A percentile compares a stretch with the other conserved stretches of the same genome.
phyloP scores from a whole-genome alignment of 2,888 invertebrate species.

The Dinocampus coccinellae region DNA sequence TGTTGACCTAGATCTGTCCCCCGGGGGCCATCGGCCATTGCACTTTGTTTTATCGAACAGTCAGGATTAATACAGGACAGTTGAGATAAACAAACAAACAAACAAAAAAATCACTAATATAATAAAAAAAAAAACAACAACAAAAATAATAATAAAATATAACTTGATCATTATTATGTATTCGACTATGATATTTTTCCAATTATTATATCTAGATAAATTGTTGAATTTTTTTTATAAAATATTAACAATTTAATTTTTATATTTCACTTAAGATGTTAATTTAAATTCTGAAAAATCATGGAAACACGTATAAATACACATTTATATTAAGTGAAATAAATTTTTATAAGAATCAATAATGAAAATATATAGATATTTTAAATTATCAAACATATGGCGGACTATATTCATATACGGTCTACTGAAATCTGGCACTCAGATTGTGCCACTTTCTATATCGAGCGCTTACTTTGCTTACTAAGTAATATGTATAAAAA shows the following conservation, averaged over 20 bases:
- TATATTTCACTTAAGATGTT: too few species aligned
- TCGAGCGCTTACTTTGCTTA: not conserved
- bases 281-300: too few species aligned
- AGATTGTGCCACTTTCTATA: slow-evolving; percentile 31
- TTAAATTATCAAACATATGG: slow-evolving; percentile 23
- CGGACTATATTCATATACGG: slow-evolving; percentile 28
- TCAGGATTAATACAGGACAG: slow-evolving; percentile 43
- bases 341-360: slow-evolving; percentile 30
- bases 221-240: too few species aligned
- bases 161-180: too few species aligned
- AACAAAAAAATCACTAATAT: not conserved
- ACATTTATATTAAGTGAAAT: slow-evolving; percentile 27
- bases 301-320: too few species aligned
- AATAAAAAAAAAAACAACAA: too few species aligned
- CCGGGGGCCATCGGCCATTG: slow-evolving; percentile 64
- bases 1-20: slow-evolving; percentile 62
- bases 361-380: slow-evolving; percentile 10
- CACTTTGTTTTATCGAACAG: slow-evolving; percentile 63
- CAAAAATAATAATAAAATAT: too few species aligned
- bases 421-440: slow-evolving; percentile 30
- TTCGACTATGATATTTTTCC: too few species aligned
- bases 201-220: too few species aligned
- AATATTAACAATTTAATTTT: too few species aligned
- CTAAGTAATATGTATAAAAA: not conserved
- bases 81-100: not conserved